Evolutionary conservation across 2,888 invertebrate genomes (phyloP), one percentile per base, ranked within the genome.

Genomic region (Cetonia aurata): DNA sequence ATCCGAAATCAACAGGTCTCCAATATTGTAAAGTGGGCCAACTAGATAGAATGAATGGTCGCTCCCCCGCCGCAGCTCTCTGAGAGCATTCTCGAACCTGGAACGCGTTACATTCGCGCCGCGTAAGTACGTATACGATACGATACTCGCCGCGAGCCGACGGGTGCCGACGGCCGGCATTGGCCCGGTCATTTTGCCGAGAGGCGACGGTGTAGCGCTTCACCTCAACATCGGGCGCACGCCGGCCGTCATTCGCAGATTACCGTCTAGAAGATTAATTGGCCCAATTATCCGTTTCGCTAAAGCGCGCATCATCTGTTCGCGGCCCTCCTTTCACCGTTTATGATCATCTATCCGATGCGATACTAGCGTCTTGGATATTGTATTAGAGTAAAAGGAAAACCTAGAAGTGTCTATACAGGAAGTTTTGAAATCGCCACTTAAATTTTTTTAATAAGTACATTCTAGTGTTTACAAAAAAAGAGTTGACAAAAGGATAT

Each of bases 181-280:
- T n/a, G n/a, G 6, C 4, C 37, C 37, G 37, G 37, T 37, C 37
- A 37, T 37, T 37, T 8, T 37, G 10, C 8, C 25, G 25, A 37
- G 9, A 37, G 74, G 74, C 46, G 60, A 37, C 37, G 37, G 37
- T 37, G 4, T 37, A 37, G 52, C 52, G 52, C 52, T 4, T 25
- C 25, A 3, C 25, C 3, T 25, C 1, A 25, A 4, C 25, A 17
- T 17, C 13, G 55, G n/a, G 4, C 73, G 74, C 70, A 71, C 73
- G 74, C 69, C 72, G 59, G 65, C 56, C 76, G 74, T 74, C 75
- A 76, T 72, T 73, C 66, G 65, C 68, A 73, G 76, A 75, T 75
- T 73, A 72, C 72, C 70, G 65, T 71, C 71, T 71, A 56, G 66
- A 69, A 75, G 77, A 78, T 77, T 76, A 77, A 77, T 78, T 76